A percentile compares a stretch with the other conserved stretches of the same genome.
Conservation (phyloP, 2,797 vertebrate species). For the Falco cherrug region DNA sequence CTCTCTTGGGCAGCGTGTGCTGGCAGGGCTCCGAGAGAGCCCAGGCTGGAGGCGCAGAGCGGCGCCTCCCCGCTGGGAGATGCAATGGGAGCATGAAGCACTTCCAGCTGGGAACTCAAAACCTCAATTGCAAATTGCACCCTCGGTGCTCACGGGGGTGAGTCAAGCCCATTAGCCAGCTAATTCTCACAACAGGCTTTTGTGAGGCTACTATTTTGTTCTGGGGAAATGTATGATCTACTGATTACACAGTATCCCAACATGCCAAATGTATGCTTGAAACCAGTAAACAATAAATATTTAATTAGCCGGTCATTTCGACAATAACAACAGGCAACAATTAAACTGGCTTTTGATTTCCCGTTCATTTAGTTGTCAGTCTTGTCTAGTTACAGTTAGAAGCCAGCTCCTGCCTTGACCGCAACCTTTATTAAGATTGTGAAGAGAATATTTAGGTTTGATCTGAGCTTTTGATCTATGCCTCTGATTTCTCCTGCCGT, state of each 20-base stretch:
- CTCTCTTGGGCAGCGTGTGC: neutral
- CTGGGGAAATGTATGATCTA: conserved; percentile 43
- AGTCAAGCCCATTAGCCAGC: conserved; percentile 38
- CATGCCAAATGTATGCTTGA: conserved; percentile 47
- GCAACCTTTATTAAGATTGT: neutral
- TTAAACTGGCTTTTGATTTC: conserved; percentile 67
- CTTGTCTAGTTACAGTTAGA: conserved; percentile 5
- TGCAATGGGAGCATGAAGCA: neutral
- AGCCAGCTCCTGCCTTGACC: conserved; percentile 25
- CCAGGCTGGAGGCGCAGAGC: neutral
- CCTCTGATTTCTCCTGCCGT: neutral
- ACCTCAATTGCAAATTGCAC: conserved; percentile 6
- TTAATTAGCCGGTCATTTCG: conserved; percentile 67
- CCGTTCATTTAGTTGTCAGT: conserved; percentile 53
- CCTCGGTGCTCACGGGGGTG: neutral
- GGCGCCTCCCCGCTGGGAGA: neutral
- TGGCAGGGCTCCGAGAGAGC: conserved; percentile 9
- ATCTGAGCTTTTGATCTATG: conserved; percentile 40
- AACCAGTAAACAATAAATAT: conserved; percentile 71
- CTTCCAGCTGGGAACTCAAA: conserved; percentile 37
- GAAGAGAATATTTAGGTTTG: conserved; percentile 40
- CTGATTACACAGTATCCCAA: conserved; percentile 55
- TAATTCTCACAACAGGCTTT: conserved; percentile 59
- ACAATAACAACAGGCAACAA: conserved; percentile 56
- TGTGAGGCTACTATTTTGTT: conserved; percentile 40